A percentile compares a stretch with the other conserved stretches of the same genome.
Evolutionary conservation across 2,113 vertebrate species (phyloP).

Genomic region (Galbula dea): DNA sequence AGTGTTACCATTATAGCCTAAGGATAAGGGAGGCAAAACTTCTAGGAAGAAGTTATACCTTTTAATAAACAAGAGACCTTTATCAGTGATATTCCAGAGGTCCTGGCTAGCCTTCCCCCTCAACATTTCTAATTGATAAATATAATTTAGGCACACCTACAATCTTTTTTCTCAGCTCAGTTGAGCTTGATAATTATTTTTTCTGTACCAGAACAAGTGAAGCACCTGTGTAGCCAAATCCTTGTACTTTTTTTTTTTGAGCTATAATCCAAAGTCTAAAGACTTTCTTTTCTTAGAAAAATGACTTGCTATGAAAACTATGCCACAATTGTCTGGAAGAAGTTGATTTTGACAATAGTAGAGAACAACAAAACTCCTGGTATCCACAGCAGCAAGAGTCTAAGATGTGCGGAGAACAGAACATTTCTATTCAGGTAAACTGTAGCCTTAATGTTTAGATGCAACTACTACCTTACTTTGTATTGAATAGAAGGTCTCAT

Average conservation of each 20-base stretch:
- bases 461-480: background rate
- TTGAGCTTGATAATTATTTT: background rate
- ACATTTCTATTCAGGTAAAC: background rate
- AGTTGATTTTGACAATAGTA: background rate
- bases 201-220: background rate
- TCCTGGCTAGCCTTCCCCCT: background rate
- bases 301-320: background rate
- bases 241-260: background rate
- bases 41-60: background rate
- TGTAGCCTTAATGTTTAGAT: background rate
- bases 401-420: background rate
- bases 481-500: background rate
- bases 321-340: background rate
- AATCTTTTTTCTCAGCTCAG: background rate
- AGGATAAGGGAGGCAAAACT: background rate
- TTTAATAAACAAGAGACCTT: background rate
- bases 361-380: background rate
- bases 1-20: background rate
- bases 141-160: background rate
- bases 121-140: background rate
- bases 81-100: background rate
- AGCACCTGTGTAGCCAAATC: background rate
- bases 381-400: background rate
- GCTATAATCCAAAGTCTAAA: too few relatives aligned
- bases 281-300: background rate